phyloP scores from a whole-genome alignment of 2,888 invertebrate species.

The Dryobotodes eremita region DNA sequence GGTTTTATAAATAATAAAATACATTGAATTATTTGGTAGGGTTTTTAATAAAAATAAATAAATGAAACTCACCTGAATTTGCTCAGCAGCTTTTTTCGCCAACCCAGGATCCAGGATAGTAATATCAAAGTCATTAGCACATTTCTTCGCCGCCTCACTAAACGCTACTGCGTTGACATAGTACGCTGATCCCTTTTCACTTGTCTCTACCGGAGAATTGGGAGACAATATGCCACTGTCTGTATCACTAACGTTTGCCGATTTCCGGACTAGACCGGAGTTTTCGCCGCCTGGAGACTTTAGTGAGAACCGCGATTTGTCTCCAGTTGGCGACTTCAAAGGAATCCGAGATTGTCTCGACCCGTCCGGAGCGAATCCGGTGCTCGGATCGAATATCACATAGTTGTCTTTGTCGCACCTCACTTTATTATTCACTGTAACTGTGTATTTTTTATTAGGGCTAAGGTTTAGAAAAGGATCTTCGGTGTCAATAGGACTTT shows the following conservation, averaged over 20 bases:
- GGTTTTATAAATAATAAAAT: not conserved
- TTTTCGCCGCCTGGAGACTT: constrained; percentile 83
- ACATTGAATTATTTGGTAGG: not conserved
- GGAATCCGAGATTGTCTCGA: constrained; percentile 78
- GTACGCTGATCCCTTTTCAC: constrained; percentile 80
- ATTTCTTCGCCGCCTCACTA: constrained; percentile 82
- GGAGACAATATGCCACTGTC: constrained; percentile 92
- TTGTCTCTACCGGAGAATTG: constrained; percentile 91
- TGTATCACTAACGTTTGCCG: constrained; percentile 91
- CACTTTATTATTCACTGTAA: constrained; percentile 88
- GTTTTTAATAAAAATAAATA: not conserved
- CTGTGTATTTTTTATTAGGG: constrained; percentile 90
- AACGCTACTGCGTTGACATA: constrained; percentile 87
- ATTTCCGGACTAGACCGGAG: constrained; percentile 78
- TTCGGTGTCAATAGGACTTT: constrained; percentile 88
- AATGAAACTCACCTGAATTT: constrained; percentile 84
- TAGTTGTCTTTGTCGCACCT: constrained; percentile 90
- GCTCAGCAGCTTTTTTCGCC: constrained; percentile 87
- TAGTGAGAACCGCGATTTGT: constrained; percentile 82
- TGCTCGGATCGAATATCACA: constrained; percentile 88
- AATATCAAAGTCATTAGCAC: constrained; percentile 81
- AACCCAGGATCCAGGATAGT: constrained; percentile 84
- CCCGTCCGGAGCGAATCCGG: constrained; percentile 86
- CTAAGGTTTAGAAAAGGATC: constrained; percentile 88
- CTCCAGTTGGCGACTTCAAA: constrained; percentile 78